Conservation (phyloP, 2,888 invertebrate genomes). For the Cataglyphis altisquamis region DNA sequence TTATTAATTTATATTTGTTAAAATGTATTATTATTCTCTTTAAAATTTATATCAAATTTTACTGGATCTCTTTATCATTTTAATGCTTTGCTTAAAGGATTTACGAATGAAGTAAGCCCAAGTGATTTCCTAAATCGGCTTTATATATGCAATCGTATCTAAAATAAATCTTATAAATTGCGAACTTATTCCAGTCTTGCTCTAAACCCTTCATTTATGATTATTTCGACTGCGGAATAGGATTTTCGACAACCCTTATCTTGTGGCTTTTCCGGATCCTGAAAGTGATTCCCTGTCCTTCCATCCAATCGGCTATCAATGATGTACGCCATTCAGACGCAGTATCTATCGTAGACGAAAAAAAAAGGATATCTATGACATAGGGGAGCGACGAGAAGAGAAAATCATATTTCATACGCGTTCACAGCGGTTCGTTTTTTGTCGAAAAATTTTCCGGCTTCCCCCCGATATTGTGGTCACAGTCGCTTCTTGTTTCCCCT, state of each 20-base stretch:
- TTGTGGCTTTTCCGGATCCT: background rate
- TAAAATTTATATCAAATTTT: background rate
- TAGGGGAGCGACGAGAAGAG: slow-evolving; percentile 7
- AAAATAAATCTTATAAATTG: background rate
- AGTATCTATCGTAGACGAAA: slow-evolving; percentile 42
- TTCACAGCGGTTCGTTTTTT: slow-evolving; percentile 55
- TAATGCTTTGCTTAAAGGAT: background rate
- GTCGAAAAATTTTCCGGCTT: slow-evolving; percentile 37
- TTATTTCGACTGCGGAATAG: background rate
- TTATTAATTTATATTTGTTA: background rate
- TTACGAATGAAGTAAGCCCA: background rate
- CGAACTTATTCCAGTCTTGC: background rate
- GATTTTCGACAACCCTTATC: slow-evolving; percentile 19
- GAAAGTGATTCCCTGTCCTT: slow-evolving; percentile 2
- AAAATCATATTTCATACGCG: slow-evolving; percentile 63
- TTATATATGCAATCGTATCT: background rate
- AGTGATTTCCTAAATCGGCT: background rate
- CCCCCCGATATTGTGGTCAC: slow-evolving; percentile 48
- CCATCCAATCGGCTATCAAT: slow-evolving; percentile 12
- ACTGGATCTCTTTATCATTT: background rate
- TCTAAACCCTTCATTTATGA: background rate
- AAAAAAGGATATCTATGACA: slow-evolving; percentile 44
- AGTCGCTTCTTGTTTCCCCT: slow-evolving; percentile 36
- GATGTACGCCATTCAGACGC: slow-evolving; percentile 15
- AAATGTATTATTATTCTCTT: background rate